Evolutionary conservation across 2,797 vertebrate species (phyloP).

Genomic region (Chelidonichthys spinosus): DNA sequence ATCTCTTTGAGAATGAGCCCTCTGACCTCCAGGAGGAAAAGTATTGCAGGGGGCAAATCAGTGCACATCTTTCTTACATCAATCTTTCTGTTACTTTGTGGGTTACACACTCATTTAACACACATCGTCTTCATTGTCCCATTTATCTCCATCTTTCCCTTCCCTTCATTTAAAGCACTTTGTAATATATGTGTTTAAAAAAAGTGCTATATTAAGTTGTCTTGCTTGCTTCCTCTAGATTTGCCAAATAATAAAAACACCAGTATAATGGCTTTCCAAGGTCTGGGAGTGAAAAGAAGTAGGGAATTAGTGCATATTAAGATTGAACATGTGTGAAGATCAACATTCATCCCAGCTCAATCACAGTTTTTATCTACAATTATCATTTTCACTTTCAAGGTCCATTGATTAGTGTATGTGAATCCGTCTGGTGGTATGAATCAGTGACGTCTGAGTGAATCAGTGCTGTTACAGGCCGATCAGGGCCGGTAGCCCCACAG

Average conservation of each 20-base stretch:
- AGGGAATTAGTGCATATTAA: conserved; percentile 50
- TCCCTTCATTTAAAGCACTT: neutral
- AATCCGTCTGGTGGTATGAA: neutral
- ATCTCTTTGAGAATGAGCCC: neutral
- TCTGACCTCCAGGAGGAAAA: conserved; percentile 5
- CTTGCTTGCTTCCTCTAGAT: neutral
- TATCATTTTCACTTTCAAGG: conserved; percentile 10
- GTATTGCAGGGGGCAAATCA: conserved; percentile 28
- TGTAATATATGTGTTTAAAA: neutral
- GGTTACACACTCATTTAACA: neutral
- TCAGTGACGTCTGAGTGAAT: conserved; percentile 22
- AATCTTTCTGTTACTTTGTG: neutral
- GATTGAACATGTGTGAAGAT: conserved; percentile 21
- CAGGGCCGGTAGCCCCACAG: conserved; percentile 69
- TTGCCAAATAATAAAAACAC: neutral
- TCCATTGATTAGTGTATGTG: conserved; percentile 1
- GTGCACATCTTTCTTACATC: conserved; percentile 34
- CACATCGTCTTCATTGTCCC: neutral
- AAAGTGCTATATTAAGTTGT: neutral
- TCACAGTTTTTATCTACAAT: conserved; percentile 47
- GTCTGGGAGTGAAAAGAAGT: neutral
- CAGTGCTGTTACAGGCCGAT: conserved; percentile 6
- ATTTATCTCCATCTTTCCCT: neutral
- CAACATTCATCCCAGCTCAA: conserved; percentile 18
- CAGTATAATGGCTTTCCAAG: neutral